These are phyloP conservation scores for Dermochelys coriacea DNA, from an alignment of 2,797 vertebrate species.

Conservation along the genomic window DNA sequence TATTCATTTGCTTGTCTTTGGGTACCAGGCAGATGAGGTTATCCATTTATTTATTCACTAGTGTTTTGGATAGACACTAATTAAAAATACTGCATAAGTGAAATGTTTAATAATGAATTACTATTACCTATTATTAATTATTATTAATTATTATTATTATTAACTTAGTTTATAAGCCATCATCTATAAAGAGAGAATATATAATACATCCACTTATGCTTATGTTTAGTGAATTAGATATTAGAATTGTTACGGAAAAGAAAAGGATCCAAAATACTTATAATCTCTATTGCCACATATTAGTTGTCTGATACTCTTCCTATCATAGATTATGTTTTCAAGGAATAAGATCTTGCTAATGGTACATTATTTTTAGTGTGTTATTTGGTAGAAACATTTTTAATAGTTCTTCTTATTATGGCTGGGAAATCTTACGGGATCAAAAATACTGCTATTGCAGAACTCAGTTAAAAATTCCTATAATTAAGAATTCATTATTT, in stretches of 20 bases:
- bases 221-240: neutral
- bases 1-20: neutral
- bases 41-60: neutral
- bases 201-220: neutral
- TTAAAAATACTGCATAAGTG: rapidly evolving
- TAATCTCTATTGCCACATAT: neutral
- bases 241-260: neutral
- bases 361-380: neutral
- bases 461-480: neutral
- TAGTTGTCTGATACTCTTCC: neutral
- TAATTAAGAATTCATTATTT: neutral
- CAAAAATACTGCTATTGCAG: neutral
- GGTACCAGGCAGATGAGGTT: neutral
- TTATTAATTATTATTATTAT: neutral
- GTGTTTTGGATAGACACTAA: rapidly evolving
- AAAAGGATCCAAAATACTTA: neutral
- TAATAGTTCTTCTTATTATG: neutral
- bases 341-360: neutral
- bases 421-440: neutral
- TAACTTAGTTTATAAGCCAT: constrained; percentile 18
- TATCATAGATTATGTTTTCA: neutral
- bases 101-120: neutral
- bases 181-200: neutral
- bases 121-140: neutral
- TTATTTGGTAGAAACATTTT: neutral